phyloP scores from a whole-genome alignment of 92 coral and sea anemone genomes.

The Phymanthus crucifer region DNA sequence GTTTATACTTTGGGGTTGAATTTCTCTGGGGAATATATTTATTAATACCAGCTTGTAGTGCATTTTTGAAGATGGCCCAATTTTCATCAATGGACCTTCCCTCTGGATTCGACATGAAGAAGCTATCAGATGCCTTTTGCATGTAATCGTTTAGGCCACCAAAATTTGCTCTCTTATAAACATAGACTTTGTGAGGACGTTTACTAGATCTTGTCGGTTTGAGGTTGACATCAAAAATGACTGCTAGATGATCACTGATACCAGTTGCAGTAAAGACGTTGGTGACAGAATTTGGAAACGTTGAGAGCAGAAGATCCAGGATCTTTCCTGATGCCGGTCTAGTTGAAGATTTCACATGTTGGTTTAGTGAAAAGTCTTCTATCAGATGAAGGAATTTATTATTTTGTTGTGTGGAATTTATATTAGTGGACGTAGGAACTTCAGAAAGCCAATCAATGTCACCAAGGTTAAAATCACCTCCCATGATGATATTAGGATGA shows the following conservation, averaged over 20 bases:
- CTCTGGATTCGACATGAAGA: slow-evolving; percentile 36
- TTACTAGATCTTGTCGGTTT: slow-evolving; percentile 23
- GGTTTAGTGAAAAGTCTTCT: slow-evolving; percentile 47
- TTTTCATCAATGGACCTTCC: slow-evolving; percentile 38
- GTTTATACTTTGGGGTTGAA: slow-evolving; percentile 9
- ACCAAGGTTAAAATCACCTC: slow-evolving; percentile 51
- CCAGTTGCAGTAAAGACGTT: slow-evolving; percentile 33
- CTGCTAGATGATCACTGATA: slow-evolving; percentile 42
- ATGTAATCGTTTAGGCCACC: slow-evolving; percentile 23
- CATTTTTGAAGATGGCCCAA: slow-evolving; percentile 30
- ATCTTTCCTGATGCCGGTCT: slow-evolving; percentile 52
- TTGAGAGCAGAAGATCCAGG: slow-evolving; percentile 34
- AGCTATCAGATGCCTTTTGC: slow-evolving; percentile 14
- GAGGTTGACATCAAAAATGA: slow-evolving; percentile 27
- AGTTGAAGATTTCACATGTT: slow-evolving; percentile 47
- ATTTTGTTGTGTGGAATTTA: slow-evolving; percentile 28
- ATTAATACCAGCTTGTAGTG: slow-evolving; percentile 15
- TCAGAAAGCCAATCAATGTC: slow-evolving; percentile 39
- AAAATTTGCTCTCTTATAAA: slow-evolving; percentile 34
- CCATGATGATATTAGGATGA: slow-evolving; percentile 48
- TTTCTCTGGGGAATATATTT: slow-evolving; percentile 35
- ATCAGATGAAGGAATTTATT: slow-evolving; percentile 33
- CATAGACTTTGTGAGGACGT: slow-evolving; percentile 44
- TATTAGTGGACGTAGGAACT: slow-evolving; percentile 21
- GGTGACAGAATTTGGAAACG: slow-evolving; percentile 24